phyloP scores from a whole-genome alignment of 2,797 vertebrate genomes.

The Eulemur rubriventer region DNA sequence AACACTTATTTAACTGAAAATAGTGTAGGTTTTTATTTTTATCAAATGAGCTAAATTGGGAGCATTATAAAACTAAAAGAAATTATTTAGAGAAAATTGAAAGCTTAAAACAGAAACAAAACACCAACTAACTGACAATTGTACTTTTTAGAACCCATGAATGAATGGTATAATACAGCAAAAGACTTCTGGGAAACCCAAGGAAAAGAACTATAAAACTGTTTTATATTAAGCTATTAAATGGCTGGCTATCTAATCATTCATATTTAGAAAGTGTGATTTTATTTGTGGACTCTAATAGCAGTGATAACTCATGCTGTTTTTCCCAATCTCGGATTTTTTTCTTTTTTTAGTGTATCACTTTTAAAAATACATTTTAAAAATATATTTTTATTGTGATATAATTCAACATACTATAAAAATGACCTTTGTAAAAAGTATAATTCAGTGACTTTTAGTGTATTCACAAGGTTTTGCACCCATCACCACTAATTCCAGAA shows the following conservation, averaged over 20 bases:
- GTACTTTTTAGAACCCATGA: neutral
- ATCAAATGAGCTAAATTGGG: conserved; percentile 43
- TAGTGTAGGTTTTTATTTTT: conserved; percentile 37
- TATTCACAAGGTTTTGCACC: neutral
- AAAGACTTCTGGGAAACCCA: conserved; percentile 17
- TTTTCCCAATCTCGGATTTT: neutral
- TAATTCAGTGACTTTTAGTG: neutral
- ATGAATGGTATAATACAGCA: neutral
- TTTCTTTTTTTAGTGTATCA: neutral
- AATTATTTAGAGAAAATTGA: conserved; percentile 52
- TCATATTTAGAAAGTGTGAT: conserved; percentile 57
- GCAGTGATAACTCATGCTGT: neutral
- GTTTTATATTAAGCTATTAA: conserved; percentile 58
- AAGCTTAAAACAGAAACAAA: conserved; percentile 51
- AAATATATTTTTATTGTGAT: conserved; percentile 38
- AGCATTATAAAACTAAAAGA: conserved; percentile 48
- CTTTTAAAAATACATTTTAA: neutral
- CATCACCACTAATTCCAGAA: neutral
- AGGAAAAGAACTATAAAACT: conserved; percentile 54
- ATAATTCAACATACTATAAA: conserved; percentile 51
- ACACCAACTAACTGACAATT: neutral
- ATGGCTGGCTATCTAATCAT: conserved; percentile 22
- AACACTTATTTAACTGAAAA: conserved; percentile 44
- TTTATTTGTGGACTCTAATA: conserved; percentile 58
- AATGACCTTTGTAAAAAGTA: neutral